Evolutionary conservation across 2,113 vertebrate species (phyloP).

Genomic region (Eulemur macaco): DNA sequence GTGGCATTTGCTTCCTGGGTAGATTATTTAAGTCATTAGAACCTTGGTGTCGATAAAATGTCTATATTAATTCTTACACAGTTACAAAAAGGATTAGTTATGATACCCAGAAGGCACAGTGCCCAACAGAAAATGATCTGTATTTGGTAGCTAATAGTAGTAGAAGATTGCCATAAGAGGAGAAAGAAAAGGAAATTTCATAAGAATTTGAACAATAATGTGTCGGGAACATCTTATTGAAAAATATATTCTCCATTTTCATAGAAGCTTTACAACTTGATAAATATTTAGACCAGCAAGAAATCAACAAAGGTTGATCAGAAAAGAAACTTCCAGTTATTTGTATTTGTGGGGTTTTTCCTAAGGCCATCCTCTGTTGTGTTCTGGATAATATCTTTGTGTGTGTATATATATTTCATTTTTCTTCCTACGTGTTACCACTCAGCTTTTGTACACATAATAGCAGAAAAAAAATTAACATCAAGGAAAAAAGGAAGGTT

Average conservation of each 20-base stretch:
- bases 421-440: not conserved
- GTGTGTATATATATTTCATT: not conserved
- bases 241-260: not conserved
- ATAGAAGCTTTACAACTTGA: not conserved
- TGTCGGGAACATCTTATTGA: not conserved
- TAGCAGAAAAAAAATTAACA: not conserved
- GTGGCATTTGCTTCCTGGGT: not conserved
- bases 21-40: not conserved
- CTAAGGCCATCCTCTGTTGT: not conserved
- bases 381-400: not conserved
- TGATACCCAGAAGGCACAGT: not conserved
- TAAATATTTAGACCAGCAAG: conserved; percentile 21
- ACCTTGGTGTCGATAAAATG: not conserved
- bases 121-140: not conserved
- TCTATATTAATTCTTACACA: not conserved
- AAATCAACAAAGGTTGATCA: not conserved
- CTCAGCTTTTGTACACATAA: not conserved
- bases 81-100: not conserved
- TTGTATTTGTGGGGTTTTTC: not conserved
- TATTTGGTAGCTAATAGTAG: not conserved
- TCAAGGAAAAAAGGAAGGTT: not conserved
- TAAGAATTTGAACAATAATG: not conserved
- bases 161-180: not conserved
- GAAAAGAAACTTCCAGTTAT: not conserved
- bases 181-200: not conserved